These are phyloP conservation scores for Blomia tropicalis DNA, from an alignment of 2,888 invertebrate species.

Conservation along the genomic window DNA sequence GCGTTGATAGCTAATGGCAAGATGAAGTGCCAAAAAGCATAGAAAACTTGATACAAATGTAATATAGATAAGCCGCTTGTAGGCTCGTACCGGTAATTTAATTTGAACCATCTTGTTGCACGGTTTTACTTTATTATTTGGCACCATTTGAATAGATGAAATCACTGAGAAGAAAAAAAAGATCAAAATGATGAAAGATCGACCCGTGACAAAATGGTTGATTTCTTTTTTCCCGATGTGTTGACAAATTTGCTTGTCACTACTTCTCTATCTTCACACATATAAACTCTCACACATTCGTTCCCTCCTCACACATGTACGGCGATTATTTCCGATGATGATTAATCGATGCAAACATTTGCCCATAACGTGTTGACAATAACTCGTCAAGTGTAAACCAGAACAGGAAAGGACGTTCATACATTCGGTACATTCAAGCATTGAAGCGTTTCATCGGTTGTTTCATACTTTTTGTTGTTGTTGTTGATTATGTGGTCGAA, in stretches of 20 bases:
- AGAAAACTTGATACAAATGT: slow-evolving; percentile 30
- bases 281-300: no score
- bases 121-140: background rate
- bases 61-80: slow-evolving; percentile 29
- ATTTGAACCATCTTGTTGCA: slow-evolving; percentile 22
- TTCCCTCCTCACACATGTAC: no score
- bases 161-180: background rate
- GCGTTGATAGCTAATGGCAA: slow-evolving; percentile 25
- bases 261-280: no score
- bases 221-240: background rate
- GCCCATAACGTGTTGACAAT: background rate
- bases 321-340: no score
- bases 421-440: background rate
- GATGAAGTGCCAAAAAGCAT: slow-evolving; percentile 30
- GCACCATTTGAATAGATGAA: background rate
- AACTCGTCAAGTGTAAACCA: background rate
- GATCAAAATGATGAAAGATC: background rate
- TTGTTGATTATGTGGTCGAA: no score
- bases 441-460: background rate
- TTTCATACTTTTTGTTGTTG: background rate
- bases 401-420: background rate
- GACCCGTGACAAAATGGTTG: background rate
- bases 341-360: slow-evolving; percentile 3
- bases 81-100: slow-evolving; percentile 27
- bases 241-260: background rate